A percentile compares a stretch with the other conserved stretches of the same genome.
Conservation (phyloP, 2,888 invertebrate species). For the Tenthredo distinguenda region DNA sequence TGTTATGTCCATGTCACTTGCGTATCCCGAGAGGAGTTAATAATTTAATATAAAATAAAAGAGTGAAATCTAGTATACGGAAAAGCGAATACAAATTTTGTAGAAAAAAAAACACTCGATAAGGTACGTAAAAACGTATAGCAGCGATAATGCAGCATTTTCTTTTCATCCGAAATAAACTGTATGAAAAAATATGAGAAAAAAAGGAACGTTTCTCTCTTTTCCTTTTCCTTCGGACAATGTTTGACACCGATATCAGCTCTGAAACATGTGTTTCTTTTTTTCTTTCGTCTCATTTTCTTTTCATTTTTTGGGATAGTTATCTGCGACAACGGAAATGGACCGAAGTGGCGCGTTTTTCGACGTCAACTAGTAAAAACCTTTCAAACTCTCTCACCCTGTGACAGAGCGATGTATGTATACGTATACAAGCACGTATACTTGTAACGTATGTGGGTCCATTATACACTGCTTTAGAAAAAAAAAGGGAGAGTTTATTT, state of each 20-base stretch:
- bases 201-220: not conserved
- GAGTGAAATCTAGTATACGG: not conserved
- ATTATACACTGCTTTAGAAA: not conserved
- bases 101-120: too few species aligned
- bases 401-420: not conserved
- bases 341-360: not conserved
- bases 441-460: not conserved
- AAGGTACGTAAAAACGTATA: too few species aligned
- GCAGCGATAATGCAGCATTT: too few species aligned
- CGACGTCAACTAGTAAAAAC: conserved; percentile 24
- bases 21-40: not conserved
- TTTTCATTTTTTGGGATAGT: not conserved
- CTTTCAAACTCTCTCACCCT: conserved; percentile 17
- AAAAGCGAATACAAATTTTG: too few species aligned
- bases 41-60: not conserved
- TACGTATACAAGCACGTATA: not conserved
- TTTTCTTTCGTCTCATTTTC: not conserved
- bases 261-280: not conserved
- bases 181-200: too few species aligned
- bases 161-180: too few species aligned
- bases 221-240: not conserved
- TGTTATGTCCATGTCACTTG: not conserved
- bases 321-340: conserved; percentile 42
- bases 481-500: not conserved
- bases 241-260: too few species aligned